phyloP scores from a whole-genome alignment of 2,113 vertebrate genomes.

The Aegypius monachus region DNA sequence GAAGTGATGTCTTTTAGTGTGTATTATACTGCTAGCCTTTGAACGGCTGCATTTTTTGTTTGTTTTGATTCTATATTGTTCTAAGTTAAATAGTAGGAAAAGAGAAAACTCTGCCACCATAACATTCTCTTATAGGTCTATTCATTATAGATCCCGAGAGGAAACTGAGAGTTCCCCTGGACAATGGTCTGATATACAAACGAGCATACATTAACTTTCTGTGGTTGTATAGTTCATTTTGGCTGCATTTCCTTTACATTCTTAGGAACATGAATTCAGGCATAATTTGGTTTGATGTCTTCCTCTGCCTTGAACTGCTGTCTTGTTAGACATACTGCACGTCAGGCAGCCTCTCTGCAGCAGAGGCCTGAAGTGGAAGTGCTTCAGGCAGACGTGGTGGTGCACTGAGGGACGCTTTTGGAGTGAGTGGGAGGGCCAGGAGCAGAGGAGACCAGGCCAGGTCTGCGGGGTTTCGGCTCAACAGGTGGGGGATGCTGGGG shows the following conservation, averaged over 20 bases:
- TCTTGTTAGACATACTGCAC: neutral
- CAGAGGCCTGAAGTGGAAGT: neutral
- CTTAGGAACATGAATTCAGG: neutral
- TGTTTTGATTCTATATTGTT: slow-evolving; percentile 61
- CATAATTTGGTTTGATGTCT: neutral
- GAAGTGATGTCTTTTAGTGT: neutral
- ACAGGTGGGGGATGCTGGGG: neutral
- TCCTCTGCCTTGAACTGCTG: neutral
- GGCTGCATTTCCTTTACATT: neutral
- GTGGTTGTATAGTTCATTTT: neutral
- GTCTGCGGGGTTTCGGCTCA: neutral
- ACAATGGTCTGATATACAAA: slow-evolving; percentile 34
- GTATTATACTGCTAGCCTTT: neutral
- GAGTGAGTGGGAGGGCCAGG: neutral
- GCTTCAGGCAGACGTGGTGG: neutral
- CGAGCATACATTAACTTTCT: slow-evolving; percentile 14
- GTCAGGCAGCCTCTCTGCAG: neutral
- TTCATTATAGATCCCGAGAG: slow-evolving; percentile 30
- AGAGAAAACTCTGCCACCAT: slow-evolving; percentile 39
- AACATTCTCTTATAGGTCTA: slow-evolving; percentile 34
- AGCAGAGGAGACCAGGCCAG: neutral
- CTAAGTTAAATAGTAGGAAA: slow-evolving; percentile 62
- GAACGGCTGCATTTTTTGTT: neutral
- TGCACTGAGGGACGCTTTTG: neutral
- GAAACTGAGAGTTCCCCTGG: neutral